These are phyloP conservation scores for Cairina moschata DNA, from an alignment of 2,113 vertebrate species.

Conservation along the genomic window DNA sequence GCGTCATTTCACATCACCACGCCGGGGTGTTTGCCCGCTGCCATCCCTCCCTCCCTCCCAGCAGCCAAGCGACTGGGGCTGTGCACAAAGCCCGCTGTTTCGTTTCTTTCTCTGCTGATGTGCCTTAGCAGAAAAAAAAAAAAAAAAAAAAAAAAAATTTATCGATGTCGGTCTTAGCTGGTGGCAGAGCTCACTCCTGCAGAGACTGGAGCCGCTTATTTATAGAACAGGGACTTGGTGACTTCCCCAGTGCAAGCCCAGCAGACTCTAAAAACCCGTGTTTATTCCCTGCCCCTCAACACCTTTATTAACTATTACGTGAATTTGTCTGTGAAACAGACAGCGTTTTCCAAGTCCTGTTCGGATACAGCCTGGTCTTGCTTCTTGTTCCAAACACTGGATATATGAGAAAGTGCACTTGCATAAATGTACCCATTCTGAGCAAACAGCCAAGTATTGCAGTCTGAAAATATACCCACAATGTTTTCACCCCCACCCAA, in stretches of 20 bases:
- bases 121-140: not conserved
- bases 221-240: not conserved
- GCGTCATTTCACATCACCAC: not conserved
- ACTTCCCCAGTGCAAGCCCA: not conserved
- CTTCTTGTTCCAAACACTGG: not conserved
- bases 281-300: not conserved
- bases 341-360: not conserved
- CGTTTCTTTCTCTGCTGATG: not conserved
- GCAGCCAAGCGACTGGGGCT: not conserved
- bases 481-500: not conserved
- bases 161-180: not conserved
- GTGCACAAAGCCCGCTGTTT: accelerated
- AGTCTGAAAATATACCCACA: accelerated
- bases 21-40: not conserved
- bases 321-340: not conserved
- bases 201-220: not conserved
- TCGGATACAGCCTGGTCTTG: not conserved
- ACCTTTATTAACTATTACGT: not conserved
- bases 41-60: no score
- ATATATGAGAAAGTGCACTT: not conserved
- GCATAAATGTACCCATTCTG: not conserved
- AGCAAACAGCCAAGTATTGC: not conserved
- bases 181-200: no score
- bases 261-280: not conserved
- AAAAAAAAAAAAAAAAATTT: no score